Percentiles rank a stretch among this genome's conserved stretches.
These are phyloP conservation scores for Sminthurides aquaticus DNA, from an alignment of 2,888 invertebrate genomes.

Conservation along the genomic window DNA sequence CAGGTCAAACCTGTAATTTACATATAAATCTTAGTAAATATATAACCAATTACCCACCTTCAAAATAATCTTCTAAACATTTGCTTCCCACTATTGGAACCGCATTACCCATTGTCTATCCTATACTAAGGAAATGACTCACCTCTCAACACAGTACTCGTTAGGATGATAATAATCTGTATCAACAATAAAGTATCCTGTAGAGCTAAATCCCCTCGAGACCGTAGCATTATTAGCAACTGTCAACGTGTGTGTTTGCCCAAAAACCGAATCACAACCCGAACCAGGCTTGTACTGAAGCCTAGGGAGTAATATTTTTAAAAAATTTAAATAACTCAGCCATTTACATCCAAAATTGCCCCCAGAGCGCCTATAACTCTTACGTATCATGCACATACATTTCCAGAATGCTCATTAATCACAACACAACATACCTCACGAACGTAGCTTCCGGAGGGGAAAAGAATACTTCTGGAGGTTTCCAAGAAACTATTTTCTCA, in stretches of 20 bases:
- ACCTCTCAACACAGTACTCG: conserved; percentile 14
- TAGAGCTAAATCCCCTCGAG: background rate
- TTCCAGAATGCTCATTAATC: background rate
- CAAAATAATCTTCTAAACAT: background rate
- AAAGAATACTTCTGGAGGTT: background rate
- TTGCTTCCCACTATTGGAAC: background rate
- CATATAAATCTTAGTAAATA: background rate
- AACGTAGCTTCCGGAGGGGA: background rate
- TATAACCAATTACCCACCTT: background rate
- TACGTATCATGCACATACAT: too few relatives aligned
- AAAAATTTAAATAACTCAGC: too few relatives aligned
- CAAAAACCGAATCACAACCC: too few relatives aligned
- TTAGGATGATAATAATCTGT: conserved; percentile 12
- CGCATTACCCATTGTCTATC: background rate
- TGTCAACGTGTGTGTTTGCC: too few relatives aligned
- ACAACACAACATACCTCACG: background rate
- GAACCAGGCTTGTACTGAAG: too few relatives aligned
- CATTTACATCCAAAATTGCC: too few relatives aligned
- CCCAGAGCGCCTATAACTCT: background rate
- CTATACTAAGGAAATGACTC: background rate
- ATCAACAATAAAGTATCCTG: conserved; percentile 5
- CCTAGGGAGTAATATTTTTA: too few relatives aligned
- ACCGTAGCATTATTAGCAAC: too few relatives aligned
- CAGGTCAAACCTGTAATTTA: background rate
- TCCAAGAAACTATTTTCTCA: background rate